Percentiles rank a stretch among this genome's conserved stretches.
Conservation (phyloP, 2,113 vertebrate species). For the Oryzias melastigma region DNA sequence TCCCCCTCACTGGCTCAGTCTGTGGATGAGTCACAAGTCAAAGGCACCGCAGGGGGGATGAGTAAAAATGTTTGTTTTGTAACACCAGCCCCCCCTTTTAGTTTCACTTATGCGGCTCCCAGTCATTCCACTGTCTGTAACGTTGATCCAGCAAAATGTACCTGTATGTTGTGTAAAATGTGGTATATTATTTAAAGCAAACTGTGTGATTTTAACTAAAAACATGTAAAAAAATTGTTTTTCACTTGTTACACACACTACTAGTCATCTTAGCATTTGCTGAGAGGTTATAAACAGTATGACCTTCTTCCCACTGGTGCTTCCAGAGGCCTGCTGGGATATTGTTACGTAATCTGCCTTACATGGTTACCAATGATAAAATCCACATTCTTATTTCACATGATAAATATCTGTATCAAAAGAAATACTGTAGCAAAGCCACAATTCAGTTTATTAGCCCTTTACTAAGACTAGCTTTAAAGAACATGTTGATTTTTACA, state of each 20-base stretch:
- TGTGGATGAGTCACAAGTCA: slow-evolving; percentile 54
- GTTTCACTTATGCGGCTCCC: slow-evolving; percentile 24
- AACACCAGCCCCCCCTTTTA: slow-evolving; percentile 50
- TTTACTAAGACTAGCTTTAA: too few relatives aligned
- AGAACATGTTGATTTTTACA: too few relatives aligned
- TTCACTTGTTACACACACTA: not conserved
- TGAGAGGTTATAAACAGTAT: not conserved
- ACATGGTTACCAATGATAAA: slow-evolving; percentile 1
- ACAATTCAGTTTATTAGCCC: too few relatives aligned
- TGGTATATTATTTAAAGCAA: slow-evolving; percentile 3
- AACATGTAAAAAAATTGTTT: not conserved
- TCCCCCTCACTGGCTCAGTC: slow-evolving; percentile 44
- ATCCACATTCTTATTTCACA: not conserved
- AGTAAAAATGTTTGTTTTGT: slow-evolving; percentile 40
- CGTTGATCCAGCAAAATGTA: slow-evolving; percentile 36
- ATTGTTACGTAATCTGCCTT: not conserved
- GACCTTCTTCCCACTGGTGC: not conserved
- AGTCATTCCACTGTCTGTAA: not conserved
- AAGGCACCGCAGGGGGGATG: slow-evolving; percentile 27
- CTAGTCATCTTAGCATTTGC: slow-evolving; percentile 1
- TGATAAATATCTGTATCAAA: too few relatives aligned
- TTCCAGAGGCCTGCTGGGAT: slow-evolving; percentile 3
- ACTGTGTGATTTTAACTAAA: not conserved
- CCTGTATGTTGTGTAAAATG: slow-evolving; percentile 17
- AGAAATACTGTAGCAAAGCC: too few relatives aligned